Conservation (phyloP, 2,888 invertebrate species). For the Melolontha melolontha region DNA sequence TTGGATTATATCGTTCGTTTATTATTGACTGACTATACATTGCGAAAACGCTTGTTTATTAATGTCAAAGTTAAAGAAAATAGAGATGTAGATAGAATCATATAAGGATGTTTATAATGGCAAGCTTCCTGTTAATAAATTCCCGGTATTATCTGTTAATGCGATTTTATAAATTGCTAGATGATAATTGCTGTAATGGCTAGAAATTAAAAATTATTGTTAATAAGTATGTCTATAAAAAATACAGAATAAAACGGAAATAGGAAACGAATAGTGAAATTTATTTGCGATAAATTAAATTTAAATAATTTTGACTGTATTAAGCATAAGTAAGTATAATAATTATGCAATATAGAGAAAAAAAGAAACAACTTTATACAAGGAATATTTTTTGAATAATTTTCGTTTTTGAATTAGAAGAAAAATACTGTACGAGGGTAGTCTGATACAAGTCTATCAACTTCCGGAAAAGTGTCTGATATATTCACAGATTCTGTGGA, state of each 20-base stretch:
- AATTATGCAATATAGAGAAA: not conserved
- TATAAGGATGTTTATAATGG: slow-evolving; percentile 47
- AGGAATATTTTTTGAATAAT: no score
- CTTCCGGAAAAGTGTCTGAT: no score
- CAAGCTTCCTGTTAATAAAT: slow-evolving; percentile 47
- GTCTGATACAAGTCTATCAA: no score
- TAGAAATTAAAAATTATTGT: slow-evolving; percentile 14
- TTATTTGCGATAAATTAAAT: not conserved
- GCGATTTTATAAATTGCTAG: slow-evolving; percentile 33
- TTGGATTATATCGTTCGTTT: not conserved
- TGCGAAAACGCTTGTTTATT: slow-evolving; percentile 26
- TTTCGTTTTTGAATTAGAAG: no score
- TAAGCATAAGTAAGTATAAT: not conserved
- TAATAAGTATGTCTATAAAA: slow-evolving; percentile 13
- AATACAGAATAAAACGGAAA: slow-evolving; percentile 11
- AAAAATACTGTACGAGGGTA: no score
- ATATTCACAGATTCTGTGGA: no score
- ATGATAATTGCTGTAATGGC: slow-evolving; percentile 19
- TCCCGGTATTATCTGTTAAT: slow-evolving; percentile 44
- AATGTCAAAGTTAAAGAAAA: slow-evolving; percentile 44
- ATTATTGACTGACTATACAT: not conserved
- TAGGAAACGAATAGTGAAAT: not conserved
- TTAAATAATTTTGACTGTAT: not conserved
- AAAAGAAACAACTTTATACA: no score
- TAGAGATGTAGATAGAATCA: slow-evolving; percentile 21